phyloP scores from a whole-genome alignment of 2,797 vertebrate genomes.

The Lepus oiostolus region DNA sequence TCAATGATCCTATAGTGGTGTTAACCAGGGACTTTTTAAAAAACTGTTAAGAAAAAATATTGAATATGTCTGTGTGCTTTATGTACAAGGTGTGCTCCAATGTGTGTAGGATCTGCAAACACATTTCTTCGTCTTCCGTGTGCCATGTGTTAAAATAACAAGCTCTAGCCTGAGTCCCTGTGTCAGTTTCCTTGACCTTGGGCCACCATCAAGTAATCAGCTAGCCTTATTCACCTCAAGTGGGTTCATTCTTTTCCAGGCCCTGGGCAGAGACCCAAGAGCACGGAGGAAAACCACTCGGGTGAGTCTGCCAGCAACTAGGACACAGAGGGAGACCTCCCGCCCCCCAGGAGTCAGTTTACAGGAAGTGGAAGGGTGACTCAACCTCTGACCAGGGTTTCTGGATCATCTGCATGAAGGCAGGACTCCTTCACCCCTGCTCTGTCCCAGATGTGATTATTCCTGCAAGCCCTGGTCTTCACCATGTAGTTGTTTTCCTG shows the following conservation, averaged over 20 bases:
- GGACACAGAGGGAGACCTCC: no score
- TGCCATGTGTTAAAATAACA: background rate
- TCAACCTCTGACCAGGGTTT: no score
- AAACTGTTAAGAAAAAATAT: background rate
- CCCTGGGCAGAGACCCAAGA: background rate
- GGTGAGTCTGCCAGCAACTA: background rate
- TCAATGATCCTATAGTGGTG: no score
- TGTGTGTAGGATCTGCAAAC: background rate
- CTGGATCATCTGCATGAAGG: no score
- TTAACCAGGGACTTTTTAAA: background rate
- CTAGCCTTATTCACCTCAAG: background rate
- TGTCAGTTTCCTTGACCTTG: background rate
- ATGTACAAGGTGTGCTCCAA: background rate
- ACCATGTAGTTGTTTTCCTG: no score
- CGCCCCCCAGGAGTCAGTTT: no score
- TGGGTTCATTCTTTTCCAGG: background rate
- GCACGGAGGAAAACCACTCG: background rate
- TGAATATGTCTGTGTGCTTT: background rate
- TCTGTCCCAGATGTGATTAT: no score
- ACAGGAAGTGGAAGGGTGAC: no score
- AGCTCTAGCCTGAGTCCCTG: background rate
- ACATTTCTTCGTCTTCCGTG: background rate
- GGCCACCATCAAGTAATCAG: background rate
- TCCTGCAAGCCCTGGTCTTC: no score
- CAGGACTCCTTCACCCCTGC: no score